Evolutionary conservation across 37 sponge, comb jelly and placozoan species (phyloP).

Genomic region (Agelas oroides): DNA sequence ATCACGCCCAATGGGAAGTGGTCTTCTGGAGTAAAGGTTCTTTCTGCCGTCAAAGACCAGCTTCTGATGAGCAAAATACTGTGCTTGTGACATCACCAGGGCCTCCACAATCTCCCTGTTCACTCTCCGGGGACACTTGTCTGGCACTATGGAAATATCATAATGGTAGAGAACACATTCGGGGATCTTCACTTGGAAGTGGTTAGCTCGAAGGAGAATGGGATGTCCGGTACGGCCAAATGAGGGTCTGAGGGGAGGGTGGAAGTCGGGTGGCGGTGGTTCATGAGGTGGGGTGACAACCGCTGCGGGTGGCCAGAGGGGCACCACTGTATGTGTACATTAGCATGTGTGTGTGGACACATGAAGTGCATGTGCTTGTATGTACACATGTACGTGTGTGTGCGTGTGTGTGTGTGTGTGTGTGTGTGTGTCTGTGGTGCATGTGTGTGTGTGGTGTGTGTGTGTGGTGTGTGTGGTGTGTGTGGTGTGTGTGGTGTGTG

Average conservation of each 20-base stretch:
- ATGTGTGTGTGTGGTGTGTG: too few species aligned
- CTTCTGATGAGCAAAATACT: constrained; percentile 76
- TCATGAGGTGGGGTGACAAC: background rate
- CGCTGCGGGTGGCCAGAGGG: background rate
- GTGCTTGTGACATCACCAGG: constrained; percentile 56
- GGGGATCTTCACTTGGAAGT: constrained; percentile 88
- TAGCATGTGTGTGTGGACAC: background rate
- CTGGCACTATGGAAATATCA: constrained; percentile 81
- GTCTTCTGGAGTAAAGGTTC: constrained; percentile 84
- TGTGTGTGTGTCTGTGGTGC: too few species aligned
- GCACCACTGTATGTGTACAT: background rate
- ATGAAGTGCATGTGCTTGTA: too few species aligned
- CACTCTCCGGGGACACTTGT: constrained; percentile 87
- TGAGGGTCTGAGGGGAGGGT: constrained; percentile 81
- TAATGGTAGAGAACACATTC: constrained; percentile 77
- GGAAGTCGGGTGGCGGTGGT: constrained; percentile 19
- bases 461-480: too few species aligned
- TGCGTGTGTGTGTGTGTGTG: too few species aligned
- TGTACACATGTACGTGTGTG: too few species aligned
- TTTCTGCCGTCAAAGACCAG: constrained; percentile 94
- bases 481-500: too few species aligned
- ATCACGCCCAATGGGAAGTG: constrained; percentile 83
- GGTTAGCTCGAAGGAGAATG: constrained; percentile 82
- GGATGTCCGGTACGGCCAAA: constrained; percentile 77
- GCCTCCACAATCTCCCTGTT: constrained; percentile 89